Conservation (phyloP, 2,888 invertebrate genomes). For the Pterostichus niger region DNA sequence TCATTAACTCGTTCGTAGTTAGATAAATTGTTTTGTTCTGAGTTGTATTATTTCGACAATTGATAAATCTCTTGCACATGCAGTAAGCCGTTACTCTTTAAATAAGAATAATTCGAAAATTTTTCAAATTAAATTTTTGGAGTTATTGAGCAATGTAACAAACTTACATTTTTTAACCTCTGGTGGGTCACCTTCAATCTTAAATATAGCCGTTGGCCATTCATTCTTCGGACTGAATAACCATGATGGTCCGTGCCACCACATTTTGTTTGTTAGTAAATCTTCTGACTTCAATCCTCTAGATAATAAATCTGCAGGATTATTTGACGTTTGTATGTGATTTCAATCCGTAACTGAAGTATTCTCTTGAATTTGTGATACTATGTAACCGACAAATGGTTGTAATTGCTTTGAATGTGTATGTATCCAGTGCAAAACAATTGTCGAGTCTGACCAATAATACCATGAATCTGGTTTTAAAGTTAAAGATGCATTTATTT, state of each 20-base stretch:
- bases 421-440: conserved; percentile 49
- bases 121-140: conserved; percentile 2
- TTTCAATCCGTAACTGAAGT: conserved; percentile 27
- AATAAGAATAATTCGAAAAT: background rate
- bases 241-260: conserved; percentile 58
- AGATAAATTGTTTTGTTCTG: background rate
- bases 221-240: background rate
- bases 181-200: conserved; percentile 4
- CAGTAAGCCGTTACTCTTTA: background rate
- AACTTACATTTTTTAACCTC: conserved; percentile 4
- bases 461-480: background rate
- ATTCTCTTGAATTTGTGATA: conserved; percentile 48
- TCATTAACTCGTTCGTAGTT: conserved; percentile 1
- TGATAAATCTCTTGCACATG: conserved; percentile 11
- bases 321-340: conserved; percentile 33
- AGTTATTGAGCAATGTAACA: background rate
- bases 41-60: background rate
- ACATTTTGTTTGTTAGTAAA: background rate
- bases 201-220: conserved; percentile 33
- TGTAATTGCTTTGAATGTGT: conserved; percentile 1
- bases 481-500: conserved; percentile 6
- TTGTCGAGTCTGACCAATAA: conserved; percentile 43
- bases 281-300: conserved; percentile 16
- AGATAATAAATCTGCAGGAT: conserved; percentile 47
- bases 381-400: conserved; percentile 45